These are phyloP conservation scores for Luscinia luscinia DNA, from an alignment of 2,797 vertebrate species.

Conservation along the genomic window DNA sequence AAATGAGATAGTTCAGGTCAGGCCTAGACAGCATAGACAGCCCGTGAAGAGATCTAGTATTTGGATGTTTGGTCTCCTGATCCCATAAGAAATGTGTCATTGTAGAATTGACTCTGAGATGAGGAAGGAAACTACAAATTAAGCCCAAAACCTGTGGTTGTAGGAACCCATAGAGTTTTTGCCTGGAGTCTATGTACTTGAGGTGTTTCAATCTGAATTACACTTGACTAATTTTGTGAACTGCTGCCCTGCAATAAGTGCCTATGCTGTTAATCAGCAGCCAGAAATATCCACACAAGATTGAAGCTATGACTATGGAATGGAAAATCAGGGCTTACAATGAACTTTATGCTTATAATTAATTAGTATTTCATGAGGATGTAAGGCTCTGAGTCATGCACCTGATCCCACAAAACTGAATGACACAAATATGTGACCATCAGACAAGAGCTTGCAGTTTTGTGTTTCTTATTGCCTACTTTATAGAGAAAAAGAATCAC, in stretches of 20 bases:
- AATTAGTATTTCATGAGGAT: not conserved
- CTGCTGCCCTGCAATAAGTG: not conserved
- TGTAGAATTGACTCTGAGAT: not conserved
- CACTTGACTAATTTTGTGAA: not conserved
- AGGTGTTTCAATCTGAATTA: not conserved
- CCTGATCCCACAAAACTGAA: not conserved
- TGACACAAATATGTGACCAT: not conserved
- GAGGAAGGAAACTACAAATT: not conserved
- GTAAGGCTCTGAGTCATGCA: not conserved
- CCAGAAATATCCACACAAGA: not conserved
- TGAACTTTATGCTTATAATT: not conserved
- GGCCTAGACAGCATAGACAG: not conserved
- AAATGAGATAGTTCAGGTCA: not conserved
- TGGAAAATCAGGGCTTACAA: not conserved
- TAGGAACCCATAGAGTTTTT: not conserved
- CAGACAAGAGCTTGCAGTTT: not conserved
- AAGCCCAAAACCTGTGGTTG: not conserved
- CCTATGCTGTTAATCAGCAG: not conserved
- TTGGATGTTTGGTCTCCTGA: not conserved
- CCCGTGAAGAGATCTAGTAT: not conserved
- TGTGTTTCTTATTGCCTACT: not conserved
- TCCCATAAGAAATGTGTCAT: not conserved
- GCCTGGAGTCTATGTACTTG: not conserved
- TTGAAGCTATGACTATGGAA: not conserved
- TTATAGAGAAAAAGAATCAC: not conserved